Percentiles rank a stretch among this genome's conserved stretches.
phyloP scores from a whole-genome alignment of 1,140 invertebrate genomes.

The Microplitis demolitor region DNA sequence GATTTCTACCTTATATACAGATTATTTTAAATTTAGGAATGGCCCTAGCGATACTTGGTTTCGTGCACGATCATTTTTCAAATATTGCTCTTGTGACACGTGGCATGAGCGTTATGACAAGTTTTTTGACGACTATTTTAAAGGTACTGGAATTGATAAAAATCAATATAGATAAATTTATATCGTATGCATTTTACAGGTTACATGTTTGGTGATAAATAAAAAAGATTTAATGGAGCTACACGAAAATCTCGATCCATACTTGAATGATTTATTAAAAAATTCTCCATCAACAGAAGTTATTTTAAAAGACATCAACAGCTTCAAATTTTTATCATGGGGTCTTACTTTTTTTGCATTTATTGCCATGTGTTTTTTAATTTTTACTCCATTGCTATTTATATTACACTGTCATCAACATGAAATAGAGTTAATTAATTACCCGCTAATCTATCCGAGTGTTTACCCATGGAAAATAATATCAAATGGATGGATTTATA shows the following conservation, averaged over 20 bases:
- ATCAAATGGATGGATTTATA: background rate
- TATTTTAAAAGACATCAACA: background rate
- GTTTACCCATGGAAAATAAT: constrained; percentile 16
- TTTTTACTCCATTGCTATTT: background rate
- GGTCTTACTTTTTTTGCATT: background rate
- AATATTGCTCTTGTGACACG: background rate
- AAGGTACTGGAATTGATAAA: background rate
- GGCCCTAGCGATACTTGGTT: background rate
- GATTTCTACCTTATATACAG: background rate
- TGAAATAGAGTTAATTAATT: background rate
- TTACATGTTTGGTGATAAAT: background rate
- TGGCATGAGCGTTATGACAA: background rate
- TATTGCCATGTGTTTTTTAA: background rate
- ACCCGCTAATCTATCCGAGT: background rate
- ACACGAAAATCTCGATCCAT: background rate
- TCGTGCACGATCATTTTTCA: background rate
- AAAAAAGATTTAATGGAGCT: background rate
- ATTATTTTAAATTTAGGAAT: background rate
- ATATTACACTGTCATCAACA: background rate
- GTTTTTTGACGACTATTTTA: background rate
- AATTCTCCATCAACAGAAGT: background rate
- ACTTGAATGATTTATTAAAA: background rate
- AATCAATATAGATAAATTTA: no score
- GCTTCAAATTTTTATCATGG: background rate
- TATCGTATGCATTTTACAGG: background rate